Base-by-base conservation (phyloP, 2,888 invertebrate genomes). In the Lydus trimaculatus region DNA sequence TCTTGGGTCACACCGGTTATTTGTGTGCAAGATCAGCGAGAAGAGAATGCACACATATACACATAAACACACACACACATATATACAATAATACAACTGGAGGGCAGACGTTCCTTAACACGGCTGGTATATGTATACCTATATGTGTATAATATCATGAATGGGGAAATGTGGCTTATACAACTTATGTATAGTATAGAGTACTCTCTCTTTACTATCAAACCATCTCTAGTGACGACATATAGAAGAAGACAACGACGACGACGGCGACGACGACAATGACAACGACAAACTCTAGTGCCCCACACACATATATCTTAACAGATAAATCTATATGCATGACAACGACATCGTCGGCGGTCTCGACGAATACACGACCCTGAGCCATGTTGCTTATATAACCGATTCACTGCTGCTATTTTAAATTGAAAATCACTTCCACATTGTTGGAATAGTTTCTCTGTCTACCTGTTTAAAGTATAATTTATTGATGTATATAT, bases 1-100 rank as follows among this genome's bases (percentile, higher is more conserved):
- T 72, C 72, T 64, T 66, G 70, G 63, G 68, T 64, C 70, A 65
- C 58, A 67, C 66, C 63, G 66, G 68, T 66, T 68, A 61, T 67
- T 67, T 64, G 63, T 68, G 65, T 65, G 43, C 62, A 65, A 62
- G 65, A 61, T 59, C 65, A 63, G 63, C 61, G 64, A 43, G n/a
- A 43, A 43, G 48, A 20, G 48, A 48, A 48, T 48, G 48, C 43
- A 48, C 43, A 48, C 17, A 17, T n/a, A 20, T 7, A 43, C 43
- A 43, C n/a, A 39, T 2, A 39, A 5, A 39, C 17, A 43, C 4
- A 17, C 17, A 43, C 9, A 36, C 36, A 36, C 36, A 15, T 15
- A 39, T 5, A 39, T 15, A n/a, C 33, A 33, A 33, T 33, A 43
- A 43, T 15, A 48, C 20, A 9, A 48, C 20, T 48, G 11, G 48